phyloP scores from a whole-genome alignment of 2,113 vertebrate species.

The Scomber scombrus region DNA sequence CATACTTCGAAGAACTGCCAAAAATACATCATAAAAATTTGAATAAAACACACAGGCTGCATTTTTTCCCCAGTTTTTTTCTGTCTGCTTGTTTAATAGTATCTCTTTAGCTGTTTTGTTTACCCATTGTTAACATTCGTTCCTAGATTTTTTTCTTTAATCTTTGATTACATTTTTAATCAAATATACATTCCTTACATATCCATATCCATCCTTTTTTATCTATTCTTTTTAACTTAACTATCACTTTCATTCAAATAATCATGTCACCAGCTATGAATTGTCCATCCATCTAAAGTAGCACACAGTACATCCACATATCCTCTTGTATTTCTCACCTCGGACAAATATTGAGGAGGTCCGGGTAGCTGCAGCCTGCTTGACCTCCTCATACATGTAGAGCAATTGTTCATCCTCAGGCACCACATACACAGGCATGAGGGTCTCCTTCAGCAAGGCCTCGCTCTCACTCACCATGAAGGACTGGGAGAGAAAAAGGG shows the following conservation, averaged over 20 bases:
- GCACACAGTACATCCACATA: background rate
- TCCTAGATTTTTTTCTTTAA: too few relatives aligned
- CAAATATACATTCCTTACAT: too few relatives aligned
- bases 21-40: background rate
- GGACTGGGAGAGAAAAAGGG: conserved; percentile 64
- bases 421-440: conserved; percentile 84
- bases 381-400: conserved; percentile 86
- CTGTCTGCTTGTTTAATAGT: too few relatives aligned
- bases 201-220: background rate
- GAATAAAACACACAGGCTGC: background rate
- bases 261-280: too few relatives aligned
- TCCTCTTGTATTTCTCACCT: conserved; percentile 68
- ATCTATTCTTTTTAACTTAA: background rate
- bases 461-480: conserved; percentile 84
- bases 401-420: conserved; percentile 85
- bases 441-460: conserved; percentile 74
- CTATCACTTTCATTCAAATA: background rate
- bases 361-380: conserved; percentile 75
- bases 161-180: too few relatives aligned
- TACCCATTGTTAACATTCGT: background rate
- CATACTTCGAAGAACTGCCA: conserved; percentile 85
- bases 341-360: conserved; percentile 81
- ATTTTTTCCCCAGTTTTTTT: background rate
- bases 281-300: too few relatives aligned
- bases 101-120: background rate